Conservation (phyloP, 2,113 vertebrate species). For the Cepphus grylle region DNA sequence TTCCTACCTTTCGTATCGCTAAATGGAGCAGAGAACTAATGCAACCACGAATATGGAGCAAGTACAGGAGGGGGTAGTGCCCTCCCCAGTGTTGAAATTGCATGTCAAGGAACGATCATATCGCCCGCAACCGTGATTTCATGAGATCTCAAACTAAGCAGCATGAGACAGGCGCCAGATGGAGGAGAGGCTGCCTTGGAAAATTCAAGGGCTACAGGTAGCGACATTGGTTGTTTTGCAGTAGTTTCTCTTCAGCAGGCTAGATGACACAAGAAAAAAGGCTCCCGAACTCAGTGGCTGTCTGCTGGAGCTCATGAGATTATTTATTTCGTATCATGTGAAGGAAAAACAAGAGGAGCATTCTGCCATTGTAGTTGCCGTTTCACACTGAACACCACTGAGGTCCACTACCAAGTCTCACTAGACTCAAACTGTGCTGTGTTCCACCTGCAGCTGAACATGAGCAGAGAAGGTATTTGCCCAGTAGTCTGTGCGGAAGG, state of each 20-base stretch:
- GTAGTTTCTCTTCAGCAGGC: background rate
- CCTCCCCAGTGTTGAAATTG: background rate
- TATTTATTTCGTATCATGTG: background rate
- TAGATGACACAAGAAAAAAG: background rate
- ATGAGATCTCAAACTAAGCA: background rate
- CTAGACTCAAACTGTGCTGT: background rate
- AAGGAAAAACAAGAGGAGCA: background rate
- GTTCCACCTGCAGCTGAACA: background rate
- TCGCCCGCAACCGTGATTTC: background rate
- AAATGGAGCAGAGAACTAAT: slow-evolving; percentile 10
- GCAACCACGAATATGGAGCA: background rate
- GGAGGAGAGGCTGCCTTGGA: background rate
- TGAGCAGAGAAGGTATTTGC: background rate
- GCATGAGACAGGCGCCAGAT: background rate
- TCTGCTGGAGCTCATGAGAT: background rate
- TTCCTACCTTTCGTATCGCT: slow-evolving; percentile 22
- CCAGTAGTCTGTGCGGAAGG: background rate
- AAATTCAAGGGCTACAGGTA: background rate
- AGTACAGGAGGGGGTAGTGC: background rate
- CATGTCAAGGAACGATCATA: background rate
- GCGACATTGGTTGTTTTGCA: background rate
- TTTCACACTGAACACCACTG: background rate
- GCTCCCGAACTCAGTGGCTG: background rate
- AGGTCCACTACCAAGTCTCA: background rate
- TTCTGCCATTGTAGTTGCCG: background rate